A percentile compares a stretch with the other conserved stretches of the same genome.
Evolutionary conservation across 2,888 invertebrate genomes (phyloP).

Genomic region (Arge pagana): DNA sequence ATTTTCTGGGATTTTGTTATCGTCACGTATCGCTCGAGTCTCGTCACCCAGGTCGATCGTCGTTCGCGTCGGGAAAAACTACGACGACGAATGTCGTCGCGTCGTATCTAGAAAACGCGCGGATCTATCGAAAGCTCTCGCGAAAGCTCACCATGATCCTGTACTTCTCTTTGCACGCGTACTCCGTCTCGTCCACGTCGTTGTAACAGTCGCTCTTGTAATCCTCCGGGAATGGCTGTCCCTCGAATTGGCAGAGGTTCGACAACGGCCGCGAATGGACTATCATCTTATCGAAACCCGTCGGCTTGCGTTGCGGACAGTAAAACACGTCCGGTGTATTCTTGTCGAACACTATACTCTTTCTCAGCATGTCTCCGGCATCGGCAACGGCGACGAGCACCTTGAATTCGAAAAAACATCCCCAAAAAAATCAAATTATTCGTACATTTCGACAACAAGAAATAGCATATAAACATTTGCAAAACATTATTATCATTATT

Average conservation of each 20-base stretch:
- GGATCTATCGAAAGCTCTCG: too few species aligned
- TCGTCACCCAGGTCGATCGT: slow-evolving; percentile 24
- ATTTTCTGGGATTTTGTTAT: background rate
- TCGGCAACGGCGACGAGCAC: slow-evolving; percentile 39
- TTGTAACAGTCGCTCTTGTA: slow-evolving; percentile 81
- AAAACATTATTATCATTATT: too few species aligned
- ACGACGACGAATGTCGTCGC: too few species aligned
- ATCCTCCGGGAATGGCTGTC: slow-evolving; percentile 70
- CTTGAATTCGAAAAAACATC: slow-evolving; percentile 22
- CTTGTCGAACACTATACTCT: slow-evolving; percentile 78
- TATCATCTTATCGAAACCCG: slow-evolving; percentile 73
- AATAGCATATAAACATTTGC: too few species aligned
- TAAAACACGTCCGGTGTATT: slow-evolving; percentile 81
- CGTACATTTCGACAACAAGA: too few species aligned
- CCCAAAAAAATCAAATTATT: background rate
- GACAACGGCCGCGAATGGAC: slow-evolving; percentile 71
- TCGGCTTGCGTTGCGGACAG: slow-evolving; percentile 78
- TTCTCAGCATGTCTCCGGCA: slow-evolving; percentile 74
- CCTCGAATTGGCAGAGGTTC: slow-evolving; percentile 76
- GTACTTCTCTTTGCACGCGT: slow-evolving; percentile 80
- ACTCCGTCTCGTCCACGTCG: slow-evolving; percentile 78
- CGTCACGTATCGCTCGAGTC: slow-evolving; percentile 13
- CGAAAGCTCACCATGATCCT: slow-evolving; percentile 78
- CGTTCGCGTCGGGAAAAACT: too few species aligned
- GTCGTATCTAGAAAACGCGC: too few species aligned